Base-by-base conservation (phyloP, 2,797 vertebrate species). In the Enteromius thamalakanensis region DNA sequence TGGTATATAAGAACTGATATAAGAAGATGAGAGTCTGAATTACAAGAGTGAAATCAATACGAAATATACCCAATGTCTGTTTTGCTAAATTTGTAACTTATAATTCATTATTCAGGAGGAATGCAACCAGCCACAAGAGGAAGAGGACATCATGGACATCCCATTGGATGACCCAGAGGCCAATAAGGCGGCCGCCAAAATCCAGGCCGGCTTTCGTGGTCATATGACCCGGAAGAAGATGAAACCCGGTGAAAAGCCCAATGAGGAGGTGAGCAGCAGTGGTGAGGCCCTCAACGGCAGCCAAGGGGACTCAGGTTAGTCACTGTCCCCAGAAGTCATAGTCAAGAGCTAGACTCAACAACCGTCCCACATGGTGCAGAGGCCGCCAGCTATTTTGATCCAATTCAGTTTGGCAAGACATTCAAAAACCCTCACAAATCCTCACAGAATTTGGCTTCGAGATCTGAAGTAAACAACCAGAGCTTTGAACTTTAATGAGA, bases 161-260 rank as follows among this genome's bases (percentile, higher is more conserved):
- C 97, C 97, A 0, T 91, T 99, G 92, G 97, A 99, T 69, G 98
- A 99, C 83, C 98, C 98, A 0, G 97, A 97, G 74, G 97, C 98
- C 90, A 99, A 99, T 83, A 97, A 97, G 34, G 98, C 98, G 0
- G 98, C 98, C 0, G 97, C 98, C 92, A 99, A 98, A 93, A 99
- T 99, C 93, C 98, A 99, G 92, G 98, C 98, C 2, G 97, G 98
- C 89, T 99, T 99, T 91, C 97, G 98, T 11, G 98, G 98, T 85
- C 98, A 99, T 91, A 99, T 99, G 98, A 99, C 98, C 86, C 93
- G 97, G 87, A 99, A 99, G 97, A 99, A 99, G 97, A 97, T 99
- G 93, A 99, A 99, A 93, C 94, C 94, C 11, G 96, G 96, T 76
- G 96, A 96, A 91, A 97, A 98, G 90, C 94, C 96, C 0, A 90